Evolutionary conservation across 35 echinoderm and acorn worm species (phyloP), one percentile per base, ranked within the genome.

Genomic region (Apostichopus californicus): DNA sequence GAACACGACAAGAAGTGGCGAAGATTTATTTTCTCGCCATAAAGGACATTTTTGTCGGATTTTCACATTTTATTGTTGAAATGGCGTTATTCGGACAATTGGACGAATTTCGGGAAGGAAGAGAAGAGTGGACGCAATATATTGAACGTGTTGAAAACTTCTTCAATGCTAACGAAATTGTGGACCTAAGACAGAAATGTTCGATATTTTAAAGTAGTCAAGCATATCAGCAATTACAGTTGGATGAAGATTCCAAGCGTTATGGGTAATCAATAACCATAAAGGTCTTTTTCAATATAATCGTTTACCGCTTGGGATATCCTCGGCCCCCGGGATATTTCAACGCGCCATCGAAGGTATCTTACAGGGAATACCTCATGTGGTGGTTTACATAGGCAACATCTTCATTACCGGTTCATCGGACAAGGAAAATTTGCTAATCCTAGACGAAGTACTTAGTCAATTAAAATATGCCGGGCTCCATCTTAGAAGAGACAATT

Each of bases 231-330:
- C 90, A 95, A 92, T 18, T 95, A 71, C 1, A 84, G 10, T 57
- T 95, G n/a, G 90, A 92, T 87, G 94, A 95, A 78, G 77, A 92
- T 3, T 95, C 94, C 9, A 54, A 66, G 17, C n/a, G 90, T 20
- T 95, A 92, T 57, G 91, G 2, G 71, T 77, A 5, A 93, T 95
- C 1, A 90, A 90, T 25, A 95, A 85, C 5, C 95, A 92, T 24
- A 72, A 87, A 68, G 95, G 89, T 20, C 53, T 96, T 15, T 96
- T 94, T 70, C 57, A 18, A 14, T 96, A 94, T 26, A 94, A 78
- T 10, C 70, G 92, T 22, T 20, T 94, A 46, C 92, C 95, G 23
- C 94, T 92, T 92, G 93, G 95, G 9, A 77, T 94, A 1, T 26
- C 90, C 0, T 92, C 89, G 5, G 92, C 95, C 9, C 9, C 95